Conservation (phyloP, 1,140 invertebrate genomes). For the Euura saliciscinereae region DNA sequence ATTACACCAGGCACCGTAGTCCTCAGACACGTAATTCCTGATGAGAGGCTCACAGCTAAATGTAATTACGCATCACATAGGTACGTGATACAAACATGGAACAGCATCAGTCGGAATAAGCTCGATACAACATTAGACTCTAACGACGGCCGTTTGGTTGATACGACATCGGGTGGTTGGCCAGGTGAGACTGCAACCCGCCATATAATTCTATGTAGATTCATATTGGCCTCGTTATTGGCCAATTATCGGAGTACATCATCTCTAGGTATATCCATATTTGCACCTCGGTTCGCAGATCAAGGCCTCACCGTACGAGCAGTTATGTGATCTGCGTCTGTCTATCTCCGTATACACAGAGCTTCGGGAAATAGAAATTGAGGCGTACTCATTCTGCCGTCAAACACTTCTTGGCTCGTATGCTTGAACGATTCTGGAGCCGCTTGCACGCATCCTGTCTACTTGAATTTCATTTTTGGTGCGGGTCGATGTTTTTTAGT, state of each 20-base stretch:
- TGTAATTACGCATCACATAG: not conserved
- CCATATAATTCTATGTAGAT: not conserved
- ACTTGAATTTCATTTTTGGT: not conserved
- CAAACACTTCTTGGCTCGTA: not conserved
- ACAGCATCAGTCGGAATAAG: not conserved
- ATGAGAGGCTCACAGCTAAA: not conserved
- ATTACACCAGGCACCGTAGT: not conserved
- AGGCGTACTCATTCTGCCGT: not conserved
- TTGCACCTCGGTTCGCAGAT: too few relatives aligned
- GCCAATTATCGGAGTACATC: too few relatives aligned
- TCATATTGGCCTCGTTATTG: not conserved
- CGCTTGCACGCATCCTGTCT: not conserved
- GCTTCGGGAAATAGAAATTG: not conserved
- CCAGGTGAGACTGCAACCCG: not conserved
- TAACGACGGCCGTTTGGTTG: not conserved
- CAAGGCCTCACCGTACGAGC: too few relatives aligned
- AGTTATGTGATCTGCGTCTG: too few relatives aligned
- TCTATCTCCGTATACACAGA: too few relatives aligned
- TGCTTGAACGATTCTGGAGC: not conserved
- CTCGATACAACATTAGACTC: too few relatives aligned
- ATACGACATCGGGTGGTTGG: not conserved
- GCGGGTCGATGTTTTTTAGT: too few relatives aligned
- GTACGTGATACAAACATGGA: not conserved
- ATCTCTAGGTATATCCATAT: too few relatives aligned
- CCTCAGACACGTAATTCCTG: not conserved